These are phyloP conservation scores for Drosophila quinaria DNA, from an alignment of 2,888 invertebrate species.

Conservation along the genomic window DNA sequence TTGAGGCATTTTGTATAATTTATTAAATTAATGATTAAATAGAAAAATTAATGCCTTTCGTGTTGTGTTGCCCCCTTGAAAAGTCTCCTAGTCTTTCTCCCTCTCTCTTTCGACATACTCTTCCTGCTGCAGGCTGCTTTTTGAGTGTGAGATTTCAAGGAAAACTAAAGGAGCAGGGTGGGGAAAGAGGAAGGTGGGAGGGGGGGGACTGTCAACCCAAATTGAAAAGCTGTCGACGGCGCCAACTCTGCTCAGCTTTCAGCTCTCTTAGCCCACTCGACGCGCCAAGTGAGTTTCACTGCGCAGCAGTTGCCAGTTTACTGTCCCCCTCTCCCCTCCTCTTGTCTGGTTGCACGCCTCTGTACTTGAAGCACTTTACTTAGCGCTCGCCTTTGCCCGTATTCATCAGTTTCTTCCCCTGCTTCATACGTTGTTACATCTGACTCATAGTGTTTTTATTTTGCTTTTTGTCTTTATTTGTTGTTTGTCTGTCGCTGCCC, in stretches of 20 bases:
- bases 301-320: conserved; percentile 15
- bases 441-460: conserved; percentile 45
- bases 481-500: conserved; percentile 52
- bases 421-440: conserved; percentile 16
- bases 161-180: background rate
- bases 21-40: conserved; percentile 50
- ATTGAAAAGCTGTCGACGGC: conserved; percentile 47
- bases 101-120: background rate
- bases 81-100: background rate
- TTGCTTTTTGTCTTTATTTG: conserved; percentile 21
- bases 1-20: conserved; percentile 62
- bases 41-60: conserved; percentile 30
- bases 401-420: conserved; percentile 19
- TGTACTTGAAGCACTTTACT: conserved; percentile 38
- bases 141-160: conserved; percentile 10
- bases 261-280: conserved; percentile 40
- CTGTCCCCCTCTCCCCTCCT: background rate
- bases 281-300: conserved; percentile 51
- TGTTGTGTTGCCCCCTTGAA: background rate
- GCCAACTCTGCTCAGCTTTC: conserved; percentile 49
- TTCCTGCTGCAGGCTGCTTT: conserved; percentile 22
- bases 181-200: no score
- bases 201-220: conserved; percentile 47
- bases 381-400: conserved; percentile 8
- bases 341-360: conserved; percentile 15